These are phyloP conservation scores for Cygnus atratus DNA, from an alignment of 2,113 vertebrate species.

Conservation along the genomic window DNA sequence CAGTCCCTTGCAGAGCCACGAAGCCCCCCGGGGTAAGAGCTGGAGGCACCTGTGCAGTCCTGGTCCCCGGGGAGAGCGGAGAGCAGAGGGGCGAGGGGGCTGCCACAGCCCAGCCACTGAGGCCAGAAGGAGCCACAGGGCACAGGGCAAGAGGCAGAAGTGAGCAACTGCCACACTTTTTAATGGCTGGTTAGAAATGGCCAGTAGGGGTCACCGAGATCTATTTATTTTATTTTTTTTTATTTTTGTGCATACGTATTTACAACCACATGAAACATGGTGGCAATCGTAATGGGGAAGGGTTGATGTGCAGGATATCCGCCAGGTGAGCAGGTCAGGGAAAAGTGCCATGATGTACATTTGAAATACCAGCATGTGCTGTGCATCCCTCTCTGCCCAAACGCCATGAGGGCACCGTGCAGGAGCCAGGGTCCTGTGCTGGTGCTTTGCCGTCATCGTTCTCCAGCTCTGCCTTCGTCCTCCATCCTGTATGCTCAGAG, in stretches of 20 bases:
- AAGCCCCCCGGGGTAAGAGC: neutral
- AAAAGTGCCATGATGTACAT: accelerated
- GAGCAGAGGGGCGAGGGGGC: neutral
- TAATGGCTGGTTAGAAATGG: neutral
- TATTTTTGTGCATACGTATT: neutral
- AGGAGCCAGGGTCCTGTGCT: accelerated
- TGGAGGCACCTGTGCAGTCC: neutral
- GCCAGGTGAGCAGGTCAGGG: neutral
- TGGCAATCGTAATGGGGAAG: neutral
- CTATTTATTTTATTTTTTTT: slow-evolving; percentile 16
- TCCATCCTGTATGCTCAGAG: neutral
- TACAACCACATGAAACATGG: neutral
- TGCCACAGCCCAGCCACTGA: neutral
- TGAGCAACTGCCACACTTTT: neutral
- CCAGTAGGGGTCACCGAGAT: slow-evolving; percentile 56
- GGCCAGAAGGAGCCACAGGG: neutral
- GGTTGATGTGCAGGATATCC: neutral
- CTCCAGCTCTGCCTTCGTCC: neutral
- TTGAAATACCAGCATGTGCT: neutral
- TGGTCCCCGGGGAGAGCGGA: accelerated
- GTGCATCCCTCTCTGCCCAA: neutral
- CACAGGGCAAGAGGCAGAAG: neutral
- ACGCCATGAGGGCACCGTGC: accelerated
- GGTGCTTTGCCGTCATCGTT: neutral
- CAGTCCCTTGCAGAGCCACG: neutral